Evolutionary conservation across 2,797 vertebrate species (phyloP).

Genomic region (Microctenopoma steveboyesi): DNA sequence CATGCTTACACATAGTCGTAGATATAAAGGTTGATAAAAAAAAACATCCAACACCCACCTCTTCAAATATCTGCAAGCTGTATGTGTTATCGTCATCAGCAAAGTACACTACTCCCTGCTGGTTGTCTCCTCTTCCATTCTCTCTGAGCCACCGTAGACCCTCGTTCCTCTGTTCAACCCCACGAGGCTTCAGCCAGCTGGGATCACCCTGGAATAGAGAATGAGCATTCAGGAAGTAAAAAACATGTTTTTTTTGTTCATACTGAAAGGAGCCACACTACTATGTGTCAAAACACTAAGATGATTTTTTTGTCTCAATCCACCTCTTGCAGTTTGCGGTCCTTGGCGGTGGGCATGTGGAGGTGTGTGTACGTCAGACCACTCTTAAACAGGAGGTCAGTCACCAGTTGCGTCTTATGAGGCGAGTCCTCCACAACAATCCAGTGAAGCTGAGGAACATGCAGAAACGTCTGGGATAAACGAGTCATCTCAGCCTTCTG

Average conservation of each 20-base stretch:
- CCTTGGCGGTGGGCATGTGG: constrained; percentile 81
- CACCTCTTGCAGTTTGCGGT: constrained; percentile 84
- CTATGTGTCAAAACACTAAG: not conserved
- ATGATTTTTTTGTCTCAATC: not conserved
- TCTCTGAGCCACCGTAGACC: constrained; percentile 86
- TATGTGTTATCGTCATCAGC: constrained; percentile 99
- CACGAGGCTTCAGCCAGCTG: constrained; percentile 88
- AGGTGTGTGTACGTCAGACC: constrained; percentile 84
- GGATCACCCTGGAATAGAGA: constrained; percentile 78
- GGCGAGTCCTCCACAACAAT: constrained; percentile 85
- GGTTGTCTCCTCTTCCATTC: constrained; percentile 68
- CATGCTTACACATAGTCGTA: not conserved
- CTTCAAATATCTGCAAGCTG: constrained; percentile 95
- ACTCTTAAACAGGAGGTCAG: constrained; percentile 77
- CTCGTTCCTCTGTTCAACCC: constrained; percentile 87
- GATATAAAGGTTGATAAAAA: not conserved
- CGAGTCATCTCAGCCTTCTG: constrained; percentile 88
- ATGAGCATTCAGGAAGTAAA: not conserved
- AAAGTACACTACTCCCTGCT: constrained; percentile 93
- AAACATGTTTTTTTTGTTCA: not conserved
- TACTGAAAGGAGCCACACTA: not conserved
- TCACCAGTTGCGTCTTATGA: constrained; percentile 76
- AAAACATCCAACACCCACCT: constrained; percentile 80
- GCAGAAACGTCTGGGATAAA: constrained; percentile 84
- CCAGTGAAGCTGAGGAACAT: constrained; percentile 86